Conservation (phyloP, 2,797 vertebrate species). For the Tympanoctomys barrerae region DNA sequence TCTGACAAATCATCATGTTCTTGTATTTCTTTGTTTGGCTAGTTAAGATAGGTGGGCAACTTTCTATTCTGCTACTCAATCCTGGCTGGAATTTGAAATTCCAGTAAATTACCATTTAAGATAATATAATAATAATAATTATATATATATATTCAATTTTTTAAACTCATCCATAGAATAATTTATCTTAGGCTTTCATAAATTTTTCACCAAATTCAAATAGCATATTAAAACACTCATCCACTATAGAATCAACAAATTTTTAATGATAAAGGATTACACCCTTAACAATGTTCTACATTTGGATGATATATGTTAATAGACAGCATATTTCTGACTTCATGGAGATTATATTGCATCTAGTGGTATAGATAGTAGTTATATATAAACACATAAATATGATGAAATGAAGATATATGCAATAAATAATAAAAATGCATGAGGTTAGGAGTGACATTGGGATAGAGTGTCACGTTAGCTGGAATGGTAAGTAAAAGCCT, state of each 20-base stretch:
- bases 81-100: not conserved
- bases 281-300: not conserved
- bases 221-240: not conserved
- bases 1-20: not conserved
- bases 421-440: not conserved
- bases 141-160: not conserved
- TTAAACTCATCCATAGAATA: not conserved
- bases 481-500: not conserved
- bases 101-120: not conserved
- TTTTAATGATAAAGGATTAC: not conserved
- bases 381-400: not conserved
- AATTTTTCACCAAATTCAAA: conserved; percentile 1
- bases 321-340: not conserved
- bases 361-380: not conserved
- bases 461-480: not conserved
- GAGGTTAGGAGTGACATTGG: not conserved
- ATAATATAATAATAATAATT: not conserved
- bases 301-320: not conserved
- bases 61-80: not conserved
- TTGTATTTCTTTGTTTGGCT: conserved; percentile 7
- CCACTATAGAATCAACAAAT: not conserved
- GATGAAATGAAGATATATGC: not conserved
- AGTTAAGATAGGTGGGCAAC: not conserved
- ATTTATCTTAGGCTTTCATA: not conserved
- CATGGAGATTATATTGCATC: not conserved